Evolutionary conservation across 2,113 vertebrate genomes (phyloP).

Genomic region (Rhinichthys klamathensis): DNA sequence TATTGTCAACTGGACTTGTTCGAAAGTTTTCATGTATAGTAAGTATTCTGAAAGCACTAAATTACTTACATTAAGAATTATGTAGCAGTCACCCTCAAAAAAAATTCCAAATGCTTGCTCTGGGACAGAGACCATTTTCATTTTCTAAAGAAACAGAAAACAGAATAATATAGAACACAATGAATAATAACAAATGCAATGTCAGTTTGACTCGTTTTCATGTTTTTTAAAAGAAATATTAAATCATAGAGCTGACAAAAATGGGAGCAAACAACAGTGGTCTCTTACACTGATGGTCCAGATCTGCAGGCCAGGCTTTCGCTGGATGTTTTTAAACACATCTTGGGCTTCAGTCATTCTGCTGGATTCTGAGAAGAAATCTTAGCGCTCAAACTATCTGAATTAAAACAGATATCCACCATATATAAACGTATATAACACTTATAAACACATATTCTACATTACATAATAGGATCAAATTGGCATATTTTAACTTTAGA

Average conservation of each 20-base stretch:
- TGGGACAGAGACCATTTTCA: slow-evolving; percentile 85
- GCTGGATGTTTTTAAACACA: slow-evolving; percentile 69
- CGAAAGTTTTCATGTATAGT: background rate
- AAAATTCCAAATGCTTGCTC: slow-evolving; percentile 83
- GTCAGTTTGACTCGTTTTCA: too few species aligned
- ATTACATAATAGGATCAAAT: background rate
- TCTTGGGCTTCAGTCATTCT: slow-evolving; percentile 75
- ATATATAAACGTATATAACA: background rate
- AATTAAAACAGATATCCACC: background rate
- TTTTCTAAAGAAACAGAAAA: slow-evolving; percentile 73
- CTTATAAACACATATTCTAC: background rate
- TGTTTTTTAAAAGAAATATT: background rate
- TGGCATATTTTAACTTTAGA: background rate
- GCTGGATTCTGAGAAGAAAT: slow-evolving; percentile 32
- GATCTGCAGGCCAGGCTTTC: slow-evolving; percentile 85
- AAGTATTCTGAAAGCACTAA: background rate
- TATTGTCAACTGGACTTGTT: background rate
- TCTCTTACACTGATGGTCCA: slow-evolving; percentile 90
- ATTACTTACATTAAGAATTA: slow-evolving; percentile 83
- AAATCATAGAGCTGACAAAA: background rate
- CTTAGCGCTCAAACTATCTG: background rate
- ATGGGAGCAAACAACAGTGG: background rate
- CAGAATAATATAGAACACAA: background rate
- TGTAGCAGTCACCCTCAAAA: slow-evolving; percentile 90
- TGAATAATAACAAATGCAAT: background rate